Evolutionary conservation across 1,140 invertebrate genomes (phyloP).

Genomic region (Drosophila mojavensis): DNA sequence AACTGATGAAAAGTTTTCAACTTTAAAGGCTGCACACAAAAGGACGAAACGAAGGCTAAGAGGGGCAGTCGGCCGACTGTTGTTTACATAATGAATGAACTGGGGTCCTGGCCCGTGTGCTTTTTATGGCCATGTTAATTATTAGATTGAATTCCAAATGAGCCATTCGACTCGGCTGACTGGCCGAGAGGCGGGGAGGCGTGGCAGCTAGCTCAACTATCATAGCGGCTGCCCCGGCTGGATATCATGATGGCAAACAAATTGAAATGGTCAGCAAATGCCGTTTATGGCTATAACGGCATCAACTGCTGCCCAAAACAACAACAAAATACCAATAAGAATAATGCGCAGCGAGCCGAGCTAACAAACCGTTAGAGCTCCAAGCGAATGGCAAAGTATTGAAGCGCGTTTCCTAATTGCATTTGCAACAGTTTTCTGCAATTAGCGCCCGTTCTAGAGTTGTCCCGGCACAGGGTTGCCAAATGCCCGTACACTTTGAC

Average conservation of each 20-base stretch:
- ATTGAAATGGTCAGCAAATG: conserved; percentile 69
- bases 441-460: conserved; percentile 46
- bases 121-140: conserved; percentile 79
- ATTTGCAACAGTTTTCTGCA: conserved; percentile 71
- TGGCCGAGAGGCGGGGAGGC: not conserved
- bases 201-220: not conserved
- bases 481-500: conserved; percentile 13
- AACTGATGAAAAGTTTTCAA: conserved; percentile 54
- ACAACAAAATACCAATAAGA: conserved; percentile 57
- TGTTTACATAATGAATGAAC: conserved; percentile 73
- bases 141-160: conserved; percentile 78
- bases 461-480: not conserved
- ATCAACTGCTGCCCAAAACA: conserved; percentile 7
- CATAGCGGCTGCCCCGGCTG: not conserved
- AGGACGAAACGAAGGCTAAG: not conserved
- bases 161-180: conserved; percentile 41
- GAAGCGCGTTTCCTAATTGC: conserved; percentile 52
- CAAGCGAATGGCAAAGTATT: conserved; percentile 20
- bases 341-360: conserved; percentile 49
- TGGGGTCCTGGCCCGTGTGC: conserved; percentile 53
- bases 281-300: conserved; percentile 43
- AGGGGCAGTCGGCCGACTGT: not conserved
- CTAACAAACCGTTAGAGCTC: conserved; percentile 14
- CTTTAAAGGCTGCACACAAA: conserved; percentile 65
- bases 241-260: conserved; percentile 12